phyloP scores from a whole-genome alignment of 1,140 invertebrate genomes.

The Cephus cinctus region DNA sequence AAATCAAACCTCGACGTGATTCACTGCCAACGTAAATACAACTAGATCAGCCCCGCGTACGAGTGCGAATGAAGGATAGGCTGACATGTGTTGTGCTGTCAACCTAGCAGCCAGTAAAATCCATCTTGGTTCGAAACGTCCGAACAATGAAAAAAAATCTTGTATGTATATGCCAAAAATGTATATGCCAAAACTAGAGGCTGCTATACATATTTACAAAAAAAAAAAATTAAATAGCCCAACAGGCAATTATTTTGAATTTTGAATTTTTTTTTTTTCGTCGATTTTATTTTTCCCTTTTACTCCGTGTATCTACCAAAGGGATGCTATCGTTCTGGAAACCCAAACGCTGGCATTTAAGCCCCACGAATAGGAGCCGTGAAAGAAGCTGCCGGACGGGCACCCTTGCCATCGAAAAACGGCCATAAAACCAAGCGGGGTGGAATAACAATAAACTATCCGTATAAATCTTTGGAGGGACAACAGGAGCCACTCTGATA shows the following conservation, averaged over 20 bases:
- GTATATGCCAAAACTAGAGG: too few species aligned
- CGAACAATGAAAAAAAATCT: too few species aligned
- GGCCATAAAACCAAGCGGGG: constrained; percentile 50
- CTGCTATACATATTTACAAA: too few species aligned
- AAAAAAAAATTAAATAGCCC: too few species aligned
- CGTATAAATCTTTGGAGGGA: constrained; percentile 47
- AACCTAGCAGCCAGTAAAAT: too few species aligned
- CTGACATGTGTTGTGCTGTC: constrained; percentile 42
- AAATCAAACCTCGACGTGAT: constrained; percentile 56
- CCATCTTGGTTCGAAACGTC: too few species aligned
- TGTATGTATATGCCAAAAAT: too few species aligned
- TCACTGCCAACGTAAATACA: constrained; percentile 56
- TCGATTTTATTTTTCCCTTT: too few species aligned
- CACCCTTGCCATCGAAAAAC: constrained; percentile 25
- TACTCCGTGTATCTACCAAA: too few species aligned
- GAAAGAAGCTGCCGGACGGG: constrained; percentile 34
- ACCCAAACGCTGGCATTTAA: constrained; percentile 36
- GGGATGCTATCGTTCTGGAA: too few species aligned
- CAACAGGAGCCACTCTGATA: constrained; percentile 38
- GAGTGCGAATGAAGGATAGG: constrained; percentile 50
- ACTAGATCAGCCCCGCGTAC: constrained; percentile 53
- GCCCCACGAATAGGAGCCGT: constrained; percentile 31
- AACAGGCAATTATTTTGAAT: too few species aligned
- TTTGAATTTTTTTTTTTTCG: too few species aligned
- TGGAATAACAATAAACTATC: constrained; percentile 54